These are phyloP conservation scores for Aporophyla lueneburgensis DNA, from an alignment of 2,888 invertebrate species.

Conservation along the genomic window DNA sequence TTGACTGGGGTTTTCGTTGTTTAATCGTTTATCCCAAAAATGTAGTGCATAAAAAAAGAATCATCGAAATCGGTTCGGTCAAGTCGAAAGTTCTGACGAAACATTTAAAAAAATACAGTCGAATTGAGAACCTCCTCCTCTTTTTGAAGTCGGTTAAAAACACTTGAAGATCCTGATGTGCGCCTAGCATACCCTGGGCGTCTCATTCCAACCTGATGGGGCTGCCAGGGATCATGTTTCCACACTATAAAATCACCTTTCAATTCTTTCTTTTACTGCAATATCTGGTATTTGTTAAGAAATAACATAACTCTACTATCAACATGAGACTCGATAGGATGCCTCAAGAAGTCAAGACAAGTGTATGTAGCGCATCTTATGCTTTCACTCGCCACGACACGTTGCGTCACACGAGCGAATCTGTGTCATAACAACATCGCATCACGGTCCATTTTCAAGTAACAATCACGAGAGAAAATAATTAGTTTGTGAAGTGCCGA, in stretches of 20 bases:
- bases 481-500: constrained; percentile 61
- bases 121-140: no score
- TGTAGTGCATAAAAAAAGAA: not conserved
- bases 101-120: no score
- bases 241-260: not conserved
- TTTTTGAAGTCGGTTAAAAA: no score
- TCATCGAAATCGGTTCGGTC: no score
- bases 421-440: constrained; percentile 39
- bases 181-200: not conserved
- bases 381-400: constrained; percentile 57
- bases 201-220: not conserved
- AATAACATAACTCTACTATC: not conserved
- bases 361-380: constrained; percentile 49
- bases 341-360: constrained; percentile 42
- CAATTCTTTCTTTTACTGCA: not conserved
- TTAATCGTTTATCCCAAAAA: not conserved
- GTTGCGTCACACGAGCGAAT: constrained; percentile 48
- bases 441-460: constrained; percentile 45
- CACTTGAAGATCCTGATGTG: not conserved
- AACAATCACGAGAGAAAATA: constrained; percentile 60
- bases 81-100: no score
- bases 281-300: not conserved
- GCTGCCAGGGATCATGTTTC: not conserved
- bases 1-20: not conserved
- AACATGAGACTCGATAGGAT: constrained; percentile 30